Evolutionary conservation across 2,888 invertebrate species (phyloP), one percentile per base, ranked within the genome.

Genomic region (Tetropium fuscum): DNA sequence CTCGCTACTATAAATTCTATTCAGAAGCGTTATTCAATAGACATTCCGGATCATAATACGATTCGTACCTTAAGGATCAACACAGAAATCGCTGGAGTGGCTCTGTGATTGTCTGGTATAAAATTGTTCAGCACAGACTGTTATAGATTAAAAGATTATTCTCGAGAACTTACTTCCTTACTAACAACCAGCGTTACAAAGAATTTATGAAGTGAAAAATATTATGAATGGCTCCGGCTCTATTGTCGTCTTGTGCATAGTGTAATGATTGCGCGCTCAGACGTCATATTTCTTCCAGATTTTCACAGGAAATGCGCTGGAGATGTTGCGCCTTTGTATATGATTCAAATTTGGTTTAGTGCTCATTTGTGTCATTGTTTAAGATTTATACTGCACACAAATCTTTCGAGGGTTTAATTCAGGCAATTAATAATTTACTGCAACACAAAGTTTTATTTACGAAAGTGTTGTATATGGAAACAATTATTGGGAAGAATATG

Each of bases 141-240:
- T 40, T 51, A 56, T 61, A 58, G 59, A 62, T 65, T 65, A 53
- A 51, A 53, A 59, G 63, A 65, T 60, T 60, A 59, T 59, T 54
- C 44, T 65, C 53, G 41, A 64, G 57, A 58, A 56, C 55, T 47
- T 43, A 58, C 55, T 62, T 62, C 61, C 57, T 61, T 47, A 44
- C 53, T 57, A 62, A 58, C 62, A 53, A 55, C 47, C 53, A 11
- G n/a, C 30, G 25, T 53, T 53, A 60, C 60, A 58, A 60, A 60
- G 55, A 54, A 34, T 69, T 66, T 66, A 69, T 66, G 69, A 62
- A 66, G 66, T 63, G 69, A 69, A 69, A 69, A 69, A 66, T n/a
- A n/a, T n/a, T 68, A 64, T 62, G 64, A 63, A 62, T 67, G 58
- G 60, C 40, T 48, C 54, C 47, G 55, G 53, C 41, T 43, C 60